Base-by-base conservation (phyloP, 1,140 invertebrate genomes). In the Oedothorax gibbosus region DNA sequence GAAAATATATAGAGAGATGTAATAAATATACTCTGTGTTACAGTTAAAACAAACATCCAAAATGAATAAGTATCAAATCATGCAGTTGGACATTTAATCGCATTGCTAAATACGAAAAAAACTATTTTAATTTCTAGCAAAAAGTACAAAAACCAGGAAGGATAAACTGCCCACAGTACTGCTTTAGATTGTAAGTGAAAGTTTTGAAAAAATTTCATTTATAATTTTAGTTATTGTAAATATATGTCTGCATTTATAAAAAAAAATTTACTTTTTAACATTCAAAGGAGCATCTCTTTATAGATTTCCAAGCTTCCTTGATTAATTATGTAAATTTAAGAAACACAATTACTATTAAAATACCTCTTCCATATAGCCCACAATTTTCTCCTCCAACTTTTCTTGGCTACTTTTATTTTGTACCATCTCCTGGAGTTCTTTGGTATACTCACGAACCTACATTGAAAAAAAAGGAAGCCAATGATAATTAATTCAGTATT, bases 361-460 rank as follows among this genome's bases (percentile, higher is more conserved):
- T 86, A 89, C 93, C 85, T 94, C 92, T 7, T 90, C 90, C 92
- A 96, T 89, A 86, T 95, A 94, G 62, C 93, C 90, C 71, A 92
- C 87, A 20, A 96, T 94, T 64, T 92, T 90, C 54, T 86, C 85
- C 85, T 93, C 90, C 12, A 94, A 88, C 10, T 93, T 91, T 2
- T 90, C 91, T 49, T 94, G 92, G 0, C 91, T 90, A 0, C 68
- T 76, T 18, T 92, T 92, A 20, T 90, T 89, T 0, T 89, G 89
- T 18, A 96, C 91, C 86, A 94, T 87, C 20, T 93, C 92, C 15
- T 94, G 90, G 15, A 97, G 88, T 20, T 91, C 92, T 89, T 93
- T 94, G 11, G 95, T 93, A 88, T 93, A 96, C 90, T 97, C 95
- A n/a, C 96, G 92, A 10, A 96, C 89, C 93, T 95, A 88, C 8